Base-by-base conservation (phyloP, 2,888 invertebrate species). In the Heteromyza rotundicornis region DNA sequence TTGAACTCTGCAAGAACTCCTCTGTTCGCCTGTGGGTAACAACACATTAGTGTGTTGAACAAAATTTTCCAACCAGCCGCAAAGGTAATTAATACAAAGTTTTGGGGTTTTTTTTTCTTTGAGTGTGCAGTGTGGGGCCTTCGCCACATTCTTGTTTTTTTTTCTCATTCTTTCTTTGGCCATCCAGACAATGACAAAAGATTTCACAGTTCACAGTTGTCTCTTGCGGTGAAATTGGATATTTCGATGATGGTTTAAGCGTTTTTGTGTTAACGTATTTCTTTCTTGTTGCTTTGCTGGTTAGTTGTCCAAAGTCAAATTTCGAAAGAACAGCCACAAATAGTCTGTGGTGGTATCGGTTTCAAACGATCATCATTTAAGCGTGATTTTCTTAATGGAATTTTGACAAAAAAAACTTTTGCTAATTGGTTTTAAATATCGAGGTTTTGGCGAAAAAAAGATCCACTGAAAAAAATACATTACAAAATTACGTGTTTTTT, bases 231-330 rank as follows among this genome's bases (percentile, higher is more conserved):
- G 68, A 67, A 68, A 68, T 67, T 64, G 63, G 67, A 68, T 68
- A 67, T 67, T 65, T 68, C 65, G 65, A 67, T 67, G 68, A 67
- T 68, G 68, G 68, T 62, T 67, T 64, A 64, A 65, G 67, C 67
- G 63, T 68, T 68, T 67, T 68, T 40, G n/a, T 40, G 68, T 59
- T 49, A 66, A 57, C 35, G 44, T 50, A 59, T 62, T 54, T 62
- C 22, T 47, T 62, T 63, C 36, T 52, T n/a, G n/a, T n/a, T n/a
- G n/a, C n/a, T n/a, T n/a, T n/a, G n/a, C n/a, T n/a, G n/a, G n/a
- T n/a, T n/a, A n/a, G n/a, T n/a, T n/a, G n/a, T n/a, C n/a, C n/a
- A n/a, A n/a, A n/a, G n/a, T n/a, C n/a, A n/a, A n/a, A 40, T 14
- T 8, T 8, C 40, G 8, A 14, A 14, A n/a, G 3, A 40, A 40